Percentiles rank a stretch among this genome's conserved stretches.
Conservation (phyloP, 2,113 vertebrate species). For the Sceloporus undulatus region DNA sequence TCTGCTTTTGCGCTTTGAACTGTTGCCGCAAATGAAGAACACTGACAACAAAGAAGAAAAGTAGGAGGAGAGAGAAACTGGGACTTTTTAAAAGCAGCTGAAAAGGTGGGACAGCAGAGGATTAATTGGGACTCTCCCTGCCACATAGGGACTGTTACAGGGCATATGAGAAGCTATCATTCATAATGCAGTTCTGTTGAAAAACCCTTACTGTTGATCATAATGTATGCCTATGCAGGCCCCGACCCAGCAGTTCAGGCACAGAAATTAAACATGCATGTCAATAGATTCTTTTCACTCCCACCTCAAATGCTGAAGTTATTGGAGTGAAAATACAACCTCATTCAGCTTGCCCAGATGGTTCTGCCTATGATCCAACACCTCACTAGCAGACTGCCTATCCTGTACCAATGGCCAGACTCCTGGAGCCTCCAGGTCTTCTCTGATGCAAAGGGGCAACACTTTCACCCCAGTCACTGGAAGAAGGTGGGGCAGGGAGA, state of each 20-base stretch:
- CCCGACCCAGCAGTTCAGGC: background rate
- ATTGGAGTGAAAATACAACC: background rate
- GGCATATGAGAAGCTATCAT: background rate
- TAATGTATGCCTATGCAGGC: background rate
- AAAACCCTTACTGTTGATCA: slow-evolving; percentile 25
- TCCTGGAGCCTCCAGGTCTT: background rate
- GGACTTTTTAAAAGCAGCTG: too few species aligned
- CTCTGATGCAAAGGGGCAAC: too few species aligned
- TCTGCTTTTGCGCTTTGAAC: too few species aligned
- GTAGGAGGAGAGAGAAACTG: too few species aligned
- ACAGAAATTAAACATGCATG: background rate
- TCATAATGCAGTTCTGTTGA: slow-evolving; percentile 27
- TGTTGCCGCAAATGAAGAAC: too few species aligned
- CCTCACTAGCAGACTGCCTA: background rate
- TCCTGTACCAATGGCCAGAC: too few species aligned
- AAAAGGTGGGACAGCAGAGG: too few species aligned
- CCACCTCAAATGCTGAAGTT: background rate
- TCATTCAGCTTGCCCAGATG: background rate
- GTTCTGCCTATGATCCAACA: background rate
- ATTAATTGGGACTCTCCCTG: too few species aligned
- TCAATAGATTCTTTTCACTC: too few species aligned
- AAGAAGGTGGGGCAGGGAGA: background rate
- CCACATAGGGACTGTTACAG: too few species aligned
- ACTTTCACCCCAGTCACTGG: background rate
- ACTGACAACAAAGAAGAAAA: too few species aligned